phyloP scores from a whole-genome alignment of 2,888 invertebrate species.

The Microctonus aethiopoides region DNA sequence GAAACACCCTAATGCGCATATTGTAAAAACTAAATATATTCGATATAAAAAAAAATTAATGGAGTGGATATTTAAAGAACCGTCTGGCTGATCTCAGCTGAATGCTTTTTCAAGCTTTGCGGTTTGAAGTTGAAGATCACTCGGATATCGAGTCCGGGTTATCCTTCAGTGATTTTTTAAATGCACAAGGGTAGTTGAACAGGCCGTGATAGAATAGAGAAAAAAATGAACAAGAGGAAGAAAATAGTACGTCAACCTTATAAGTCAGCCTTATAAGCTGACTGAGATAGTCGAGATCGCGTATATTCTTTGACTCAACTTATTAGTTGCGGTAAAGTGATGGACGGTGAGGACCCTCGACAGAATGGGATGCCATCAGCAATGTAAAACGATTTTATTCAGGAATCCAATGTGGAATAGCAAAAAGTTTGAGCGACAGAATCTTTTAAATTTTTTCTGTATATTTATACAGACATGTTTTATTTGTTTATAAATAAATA shows the following conservation, averaged over 20 bases:
- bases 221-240: neutral
- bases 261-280: constrained; percentile 16
- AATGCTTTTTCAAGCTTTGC: neutral
- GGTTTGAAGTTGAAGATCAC: neutral
- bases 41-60: neutral
- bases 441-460: neutral
- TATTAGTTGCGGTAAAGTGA: constrained; percentile 30
- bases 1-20: no score
- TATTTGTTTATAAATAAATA: neutral
- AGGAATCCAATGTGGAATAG: constrained; percentile 6
- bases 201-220: neutral
- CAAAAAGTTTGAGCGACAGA: constrained; percentile 16
- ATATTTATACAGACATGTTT: neutral
- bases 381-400: constrained; percentile 37
- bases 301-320: constrained; percentile 27
- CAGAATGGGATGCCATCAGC: constrained; percentile 37
- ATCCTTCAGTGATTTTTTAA: neutral
- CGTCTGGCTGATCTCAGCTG: neutral
- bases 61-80: neutral
- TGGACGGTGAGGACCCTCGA: constrained; percentile 24
- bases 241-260: constrained; percentile 10
- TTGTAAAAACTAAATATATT: no score
- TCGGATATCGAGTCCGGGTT: neutral
- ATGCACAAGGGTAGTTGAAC: neutral
- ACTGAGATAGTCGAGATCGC: constrained; percentile 12